Evolutionary conservation across 2,113 vertebrate genomes (phyloP).

Genomic region (Phalacrocorax pelagicus): DNA sequence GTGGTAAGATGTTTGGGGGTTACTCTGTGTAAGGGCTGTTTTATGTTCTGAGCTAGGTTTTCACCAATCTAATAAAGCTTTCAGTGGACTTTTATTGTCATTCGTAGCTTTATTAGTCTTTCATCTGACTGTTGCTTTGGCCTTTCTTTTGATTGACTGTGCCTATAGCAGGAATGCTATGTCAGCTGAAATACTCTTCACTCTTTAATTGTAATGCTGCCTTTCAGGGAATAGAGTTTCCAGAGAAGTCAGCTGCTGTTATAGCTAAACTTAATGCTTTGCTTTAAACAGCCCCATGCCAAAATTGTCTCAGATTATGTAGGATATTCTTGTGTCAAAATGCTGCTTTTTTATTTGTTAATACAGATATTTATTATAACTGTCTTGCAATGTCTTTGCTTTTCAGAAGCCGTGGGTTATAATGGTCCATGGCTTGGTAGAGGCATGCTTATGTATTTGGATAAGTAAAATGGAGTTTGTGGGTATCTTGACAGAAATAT

Average conservation of each 20-base stretch:
- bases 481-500: background rate
- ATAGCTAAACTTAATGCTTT: background rate
- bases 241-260: background rate
- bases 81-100: slow-evolving; percentile 59
- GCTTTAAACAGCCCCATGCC: background rate
- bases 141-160: slow-evolving; percentile 57
- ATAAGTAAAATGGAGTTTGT: background rate
- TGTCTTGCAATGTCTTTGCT: background rate
- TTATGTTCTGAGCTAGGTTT: slow-evolving; percentile 19
- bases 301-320: background rate
- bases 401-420: background rate
- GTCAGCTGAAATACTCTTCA: slow-evolving; percentile 54
- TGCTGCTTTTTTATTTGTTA: background rate
- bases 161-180: slow-evolving; percentile 38
- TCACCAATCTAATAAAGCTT: slow-evolving; percentile 62
- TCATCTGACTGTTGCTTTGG: slow-evolving; percentile 63
- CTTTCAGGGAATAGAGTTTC: slow-evolving; percentile 40
- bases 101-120: slow-evolving; percentile 58
- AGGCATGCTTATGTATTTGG: background rate
- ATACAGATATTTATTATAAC: background rate
- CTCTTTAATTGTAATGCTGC: slow-evolving; percentile 42
- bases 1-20: background rate
- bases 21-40: background rate
- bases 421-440: background rate
- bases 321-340: background rate